Conservation (phyloP, 2,888 invertebrate species). For the Rhagonycha fulva region DNA sequence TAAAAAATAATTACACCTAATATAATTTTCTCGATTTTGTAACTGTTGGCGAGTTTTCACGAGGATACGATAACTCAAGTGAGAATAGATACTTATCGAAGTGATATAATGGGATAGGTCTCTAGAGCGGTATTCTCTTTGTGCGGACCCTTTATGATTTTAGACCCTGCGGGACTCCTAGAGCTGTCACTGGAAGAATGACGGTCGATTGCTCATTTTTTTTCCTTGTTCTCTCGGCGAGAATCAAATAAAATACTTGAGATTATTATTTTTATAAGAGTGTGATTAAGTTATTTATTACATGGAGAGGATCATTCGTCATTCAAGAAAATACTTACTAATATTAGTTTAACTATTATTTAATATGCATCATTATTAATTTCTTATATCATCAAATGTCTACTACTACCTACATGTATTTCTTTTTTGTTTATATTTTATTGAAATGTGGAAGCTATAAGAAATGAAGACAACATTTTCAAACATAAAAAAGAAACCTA, state of each 20-base stretch:
- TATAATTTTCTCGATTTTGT: constrained; percentile 17
- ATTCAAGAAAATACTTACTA: neutral
- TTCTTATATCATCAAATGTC: neutral
- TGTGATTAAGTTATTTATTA: constrained; percentile 19
- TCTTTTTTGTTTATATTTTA: neutral
- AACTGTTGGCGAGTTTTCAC: constrained; percentile 22
- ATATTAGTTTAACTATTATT: neutral
- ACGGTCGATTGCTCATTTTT: constrained; percentile 30
- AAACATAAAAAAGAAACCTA: neutral
- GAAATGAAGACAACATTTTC: neutral
- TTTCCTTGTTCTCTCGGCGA: constrained; percentile 19
- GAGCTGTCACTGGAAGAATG: constrained; percentile 30
- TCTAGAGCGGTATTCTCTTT: constrained; percentile 31
- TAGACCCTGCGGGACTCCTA: constrained; percentile 29
- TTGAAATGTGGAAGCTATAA: neutral
- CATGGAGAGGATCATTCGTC: neutral
- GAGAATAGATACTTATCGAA: constrained; percentile 32
- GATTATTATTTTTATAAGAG: constrained; percentile 19
- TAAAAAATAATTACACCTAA: neutral
- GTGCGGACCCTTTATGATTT: constrained; percentile 31
- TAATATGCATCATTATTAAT: neutral
- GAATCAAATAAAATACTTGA: constrained; percentile 24
- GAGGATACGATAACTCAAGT: constrained; percentile 29
- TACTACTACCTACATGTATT: neutral
- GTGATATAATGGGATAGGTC: constrained; percentile 31